Base-by-base conservation (phyloP, 1,140 invertebrate genomes). In the Antheraea mylitta region DNA sequence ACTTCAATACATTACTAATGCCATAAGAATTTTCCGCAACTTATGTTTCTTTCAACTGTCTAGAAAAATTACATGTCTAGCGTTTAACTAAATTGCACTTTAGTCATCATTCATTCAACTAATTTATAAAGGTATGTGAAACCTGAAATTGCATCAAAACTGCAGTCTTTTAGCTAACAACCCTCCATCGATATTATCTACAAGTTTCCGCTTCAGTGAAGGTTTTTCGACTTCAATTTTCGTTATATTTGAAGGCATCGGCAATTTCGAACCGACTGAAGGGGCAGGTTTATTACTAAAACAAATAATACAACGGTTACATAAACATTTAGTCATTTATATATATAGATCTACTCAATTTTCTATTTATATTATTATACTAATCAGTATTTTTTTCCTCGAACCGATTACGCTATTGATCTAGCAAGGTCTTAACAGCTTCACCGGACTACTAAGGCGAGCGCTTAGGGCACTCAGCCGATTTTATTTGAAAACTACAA, bases 241-340 rank as follows among this genome's bases (percentile, higher is more conserved):
- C 72, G 93, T 94, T 73, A 91, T 88, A 63, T 95, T 93, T 63
- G 92, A 93, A 6, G 97, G 97, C 79, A 97, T 93, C 0, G 98
- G 98, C 69, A 99, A 87, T 85, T 96, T 96, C 16, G 94, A 85
- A 16, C 96, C 96, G 18, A 95, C 92, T 0, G 98, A 97, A 6
- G 98, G 98, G 37, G 96, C 94, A n/a, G 98, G 98, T 90, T 97
- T 97, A 84, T 98, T 98, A 67, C 95, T 96, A 85, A 85, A 94
- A 94, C 8, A 66, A 48, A 59, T 0, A 37, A 18, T 16, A n/a
- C 37, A 22, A 22, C 30, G 16, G 13, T 42, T 45, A 58, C 58
- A 62, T 30, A 67, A 61, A 58, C 37, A 66, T 30, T 30, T 30
- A 1, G 22, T n/a, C n/a, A n/a, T n/a, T n/a, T n/a, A n/a, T n/a